Evolutionary conservation across 23 tunicate species (phyloP).

Genomic region (Styela clava): DNA sequence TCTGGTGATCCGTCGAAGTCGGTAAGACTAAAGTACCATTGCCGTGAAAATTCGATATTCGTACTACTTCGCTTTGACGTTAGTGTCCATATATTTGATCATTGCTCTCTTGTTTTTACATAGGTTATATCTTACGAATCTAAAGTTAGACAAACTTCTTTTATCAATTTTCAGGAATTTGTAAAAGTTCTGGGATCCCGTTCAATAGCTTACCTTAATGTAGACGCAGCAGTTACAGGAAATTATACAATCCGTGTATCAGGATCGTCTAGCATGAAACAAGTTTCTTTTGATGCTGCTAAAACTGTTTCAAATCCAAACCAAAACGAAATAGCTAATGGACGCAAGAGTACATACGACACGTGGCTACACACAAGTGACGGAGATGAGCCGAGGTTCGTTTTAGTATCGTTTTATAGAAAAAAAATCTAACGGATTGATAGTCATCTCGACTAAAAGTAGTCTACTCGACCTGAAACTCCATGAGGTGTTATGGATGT

Average conservation of each 20-base stretch:
- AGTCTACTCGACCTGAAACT: too few relatives aligned
- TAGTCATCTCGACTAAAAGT: too few relatives aligned
- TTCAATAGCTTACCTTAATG: conserved; percentile 52
- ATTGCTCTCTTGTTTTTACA: too few relatives aligned
- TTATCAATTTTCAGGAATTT: conserved; percentile 53
- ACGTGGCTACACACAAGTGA: conserved; percentile 27
- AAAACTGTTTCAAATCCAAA: conserved; percentile 45
- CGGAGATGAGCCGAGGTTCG: neutral
- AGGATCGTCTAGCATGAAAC: conserved; percentile 25
- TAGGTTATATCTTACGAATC: too few relatives aligned
- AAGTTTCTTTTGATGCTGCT: conserved; percentile 28
- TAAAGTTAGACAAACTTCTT: too few relatives aligned
- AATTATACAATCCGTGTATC: conserved; percentile 36
- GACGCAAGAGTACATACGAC: conserved; percentile 36
- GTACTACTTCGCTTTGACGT: too few relatives aligned
- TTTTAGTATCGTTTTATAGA: neutral
- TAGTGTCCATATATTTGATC: too few relatives aligned
- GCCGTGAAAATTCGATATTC: too few relatives aligned
- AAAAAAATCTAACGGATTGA: too few relatives aligned
- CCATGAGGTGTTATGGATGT: too few relatives aligned
- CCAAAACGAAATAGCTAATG: conserved; percentile 13
- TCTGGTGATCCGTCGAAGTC: too few relatives aligned
- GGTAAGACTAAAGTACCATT: too few relatives aligned
- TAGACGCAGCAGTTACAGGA: conserved; percentile 44
- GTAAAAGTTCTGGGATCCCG: conserved; percentile 35